Base-by-base conservation (phyloP, 1,140 invertebrate genomes). In the Ephestia elutella region DNA sequence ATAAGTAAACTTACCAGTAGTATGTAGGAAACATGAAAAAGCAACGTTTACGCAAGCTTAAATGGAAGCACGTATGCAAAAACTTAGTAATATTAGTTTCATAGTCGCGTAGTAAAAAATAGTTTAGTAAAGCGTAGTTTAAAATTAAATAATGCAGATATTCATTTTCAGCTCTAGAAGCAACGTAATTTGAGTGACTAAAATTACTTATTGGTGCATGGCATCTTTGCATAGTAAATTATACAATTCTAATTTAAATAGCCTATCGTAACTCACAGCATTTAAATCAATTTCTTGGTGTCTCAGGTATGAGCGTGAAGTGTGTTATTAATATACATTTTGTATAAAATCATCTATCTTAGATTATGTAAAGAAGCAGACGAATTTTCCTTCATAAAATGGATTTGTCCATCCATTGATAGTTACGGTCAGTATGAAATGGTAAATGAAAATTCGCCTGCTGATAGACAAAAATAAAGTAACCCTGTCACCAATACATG, bases 401-500 rank as follows among this genome's bases (percentile, higher is more conserved):
- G 63, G 53, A 18, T 59, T 59, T 25, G 11, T n/a, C 20, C 4
- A 25, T 1, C n/a, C 50, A 53, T 20, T 20, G 50, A 20, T 11
- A 21, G n/a, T 50, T 53, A 53, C 9, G 21, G 13, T 25, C 13
- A 25, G 5, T 53, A 25, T 25, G 21, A 53, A 25, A 25, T 15
- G 38, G 28, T 69, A 73, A 73, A 68, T 62, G 59, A 57, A 71
- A 70, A 68, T 59, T 63, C 68, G 70, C 76, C 73, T 77, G 76
- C 77, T 74, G 66, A 74, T 80, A 78, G 76, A 78, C 71, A 78
- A 82, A 82, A 85, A 77, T 77, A 87, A 81, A 87, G 71, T 58
- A 80, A 87, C 84, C 84, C 84, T 87, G 84, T 87, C 74, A 80
- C 82, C 82, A 80, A 78, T 44, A 44, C 71, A 71, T 87, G 82